Evolutionary conservation across 2,797 vertebrate species (phyloP), one percentile per base, ranked within the genome.

Genomic region (Sebastes steindachneri): DNA sequence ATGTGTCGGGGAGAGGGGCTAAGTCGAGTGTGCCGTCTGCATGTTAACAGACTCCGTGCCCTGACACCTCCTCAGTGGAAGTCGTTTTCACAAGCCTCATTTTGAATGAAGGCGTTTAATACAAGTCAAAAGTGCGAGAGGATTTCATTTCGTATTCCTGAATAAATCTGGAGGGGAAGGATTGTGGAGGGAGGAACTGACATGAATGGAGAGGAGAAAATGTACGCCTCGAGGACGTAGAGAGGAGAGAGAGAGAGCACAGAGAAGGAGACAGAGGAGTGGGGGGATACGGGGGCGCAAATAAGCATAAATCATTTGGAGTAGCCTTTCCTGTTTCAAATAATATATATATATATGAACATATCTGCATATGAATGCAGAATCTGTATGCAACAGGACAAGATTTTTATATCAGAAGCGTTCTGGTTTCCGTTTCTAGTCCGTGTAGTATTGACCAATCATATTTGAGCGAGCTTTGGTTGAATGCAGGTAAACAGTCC

Each of bases 81-180:
- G 83, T 84, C 68, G 5, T 84, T 85, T 84, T 79, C 73, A 83
- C 70, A 26, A 80, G 81, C 70, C 63, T 79, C 70, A 17, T 65
- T 87, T 88, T 83, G 82, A 92, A 85, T 79, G 63, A 86, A 88
- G 77, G 68, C 67, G 14, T 88, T 93, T 91, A 90, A 93, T 88
- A 65, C 55, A 79, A 92, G 89, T 93, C 89, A 89, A 89, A 89
- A 90, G 86, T 88, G 86, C 73, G 37, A 83, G 83, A 80, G 86
- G 84, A 90, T 92, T 90, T 91, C 78, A 89, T 91, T 91, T 87
- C 55, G 29, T 87, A 88, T 88, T 90, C 83, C 78, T 86, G 80
- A 91, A 88, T 85, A 87, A 87, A 92, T 92, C 86, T 92, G 82
- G 73, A 48, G 79, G 78, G 81, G 80, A 79, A 77, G 76, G 85